A percentile compares a stretch with the other conserved stretches of the same genome.
phyloP scores from a whole-genome alignment of 2,113 vertebrate genomes.

The Mesitornis unicolor region DNA sequence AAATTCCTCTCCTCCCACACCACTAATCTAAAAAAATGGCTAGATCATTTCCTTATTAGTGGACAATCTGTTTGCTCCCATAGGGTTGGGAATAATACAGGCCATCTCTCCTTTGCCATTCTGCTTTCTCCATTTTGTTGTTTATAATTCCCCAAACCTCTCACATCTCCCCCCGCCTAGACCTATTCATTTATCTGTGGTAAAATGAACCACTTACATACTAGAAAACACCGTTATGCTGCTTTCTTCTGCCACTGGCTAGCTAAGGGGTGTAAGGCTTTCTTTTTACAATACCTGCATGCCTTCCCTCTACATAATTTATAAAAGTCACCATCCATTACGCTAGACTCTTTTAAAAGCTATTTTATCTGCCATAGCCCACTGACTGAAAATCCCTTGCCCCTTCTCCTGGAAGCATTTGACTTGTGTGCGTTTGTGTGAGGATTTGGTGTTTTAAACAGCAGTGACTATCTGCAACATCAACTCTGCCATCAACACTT shows the following conservation, averaged over 20 bases:
- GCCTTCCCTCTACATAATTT: background rate
- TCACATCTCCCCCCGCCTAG: background rate
- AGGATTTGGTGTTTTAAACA: constrained; percentile 14
- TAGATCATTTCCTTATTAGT: constrained; percentile 63
- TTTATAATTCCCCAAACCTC: constrained; percentile 4
- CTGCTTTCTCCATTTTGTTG: background rate
- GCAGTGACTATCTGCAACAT: background rate
- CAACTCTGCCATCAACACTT: constrained; percentile 26
- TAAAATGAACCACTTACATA: background rate
- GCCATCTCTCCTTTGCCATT: constrained; percentile 12
- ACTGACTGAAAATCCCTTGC: background rate
- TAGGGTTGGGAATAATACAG: constrained; percentile 15
- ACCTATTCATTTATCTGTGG: background rate
- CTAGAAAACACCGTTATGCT: constrained; percentile 1
- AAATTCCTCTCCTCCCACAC: constrained; percentile 57
- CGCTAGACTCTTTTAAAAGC: background rate
- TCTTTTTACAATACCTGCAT: background rate
- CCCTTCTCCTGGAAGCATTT: background rate
- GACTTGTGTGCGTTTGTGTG: background rate
- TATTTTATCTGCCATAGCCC: background rate
- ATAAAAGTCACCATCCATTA: background rate
- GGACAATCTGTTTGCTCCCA: constrained; percentile 60
- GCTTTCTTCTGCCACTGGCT: background rate
- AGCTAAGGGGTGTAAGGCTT: background rate
- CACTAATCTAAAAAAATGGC: constrained; percentile 49